Evolutionary conservation across 2,888 invertebrate species (phyloP).

Genomic region (Mayetiola destructor): DNA sequence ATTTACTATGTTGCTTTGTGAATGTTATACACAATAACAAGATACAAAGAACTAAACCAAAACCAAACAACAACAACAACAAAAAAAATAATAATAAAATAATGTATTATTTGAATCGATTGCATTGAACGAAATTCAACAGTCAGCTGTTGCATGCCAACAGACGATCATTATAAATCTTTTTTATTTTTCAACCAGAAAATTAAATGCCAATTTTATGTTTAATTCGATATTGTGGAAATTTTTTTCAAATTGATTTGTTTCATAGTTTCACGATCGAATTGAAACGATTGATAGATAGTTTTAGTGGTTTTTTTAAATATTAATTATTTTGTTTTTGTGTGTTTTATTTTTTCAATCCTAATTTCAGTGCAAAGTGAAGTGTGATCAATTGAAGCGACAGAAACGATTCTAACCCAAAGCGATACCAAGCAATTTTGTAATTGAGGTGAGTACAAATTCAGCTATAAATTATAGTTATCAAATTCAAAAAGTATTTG

Average conservation of each 20-base stretch:
- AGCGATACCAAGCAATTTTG: no score
- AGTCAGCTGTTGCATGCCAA: slow-evolving; percentile 12
- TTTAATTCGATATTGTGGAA: background rate
- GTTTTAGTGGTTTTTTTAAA: no score
- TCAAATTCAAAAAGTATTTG: no score
- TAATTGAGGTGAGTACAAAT: no score
- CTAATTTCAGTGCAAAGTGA: background rate
- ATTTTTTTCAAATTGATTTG: background rate
- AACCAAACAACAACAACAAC: background rate
- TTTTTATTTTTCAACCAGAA: background rate
- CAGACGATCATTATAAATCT: background rate
- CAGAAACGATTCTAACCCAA: no score
- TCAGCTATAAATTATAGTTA: no score
- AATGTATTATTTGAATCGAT: slow-evolving; percentile 1
- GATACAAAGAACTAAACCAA: background rate
- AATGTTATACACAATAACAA: no score
- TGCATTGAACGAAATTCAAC: background rate
- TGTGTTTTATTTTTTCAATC: background rate
- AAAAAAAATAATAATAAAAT: background rate
- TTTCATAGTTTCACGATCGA: background rate
- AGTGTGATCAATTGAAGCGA: no score
- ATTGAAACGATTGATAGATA: background rate
- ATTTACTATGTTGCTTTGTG: no score
- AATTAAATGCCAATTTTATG: background rate
- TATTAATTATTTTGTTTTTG: background rate